Percentiles rank a stretch among this genome's conserved stretches.
Conservation (phyloP, 2,797 vertebrate species). For the Capromys pilorides region DNA sequence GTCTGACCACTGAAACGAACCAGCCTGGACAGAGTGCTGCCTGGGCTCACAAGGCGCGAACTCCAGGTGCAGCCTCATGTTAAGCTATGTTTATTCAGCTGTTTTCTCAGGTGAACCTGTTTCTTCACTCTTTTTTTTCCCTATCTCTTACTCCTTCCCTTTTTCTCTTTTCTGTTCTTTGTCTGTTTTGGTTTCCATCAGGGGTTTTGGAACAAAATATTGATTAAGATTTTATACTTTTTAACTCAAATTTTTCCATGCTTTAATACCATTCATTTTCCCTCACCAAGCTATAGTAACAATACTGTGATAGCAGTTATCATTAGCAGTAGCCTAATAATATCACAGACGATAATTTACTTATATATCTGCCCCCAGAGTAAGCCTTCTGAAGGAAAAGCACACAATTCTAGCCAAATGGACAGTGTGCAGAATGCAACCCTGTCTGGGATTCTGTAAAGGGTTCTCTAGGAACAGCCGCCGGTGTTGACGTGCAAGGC, state of each 20-base stretch:
- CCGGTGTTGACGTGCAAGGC: not conserved
- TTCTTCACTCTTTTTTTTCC: accelerated
- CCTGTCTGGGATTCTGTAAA: not conserved
- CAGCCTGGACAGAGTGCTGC: not conserved
- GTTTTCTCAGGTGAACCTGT: not conserved
- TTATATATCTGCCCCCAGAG: not conserved
- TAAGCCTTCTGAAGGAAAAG: not conserved
- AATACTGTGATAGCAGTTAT: not conserved
- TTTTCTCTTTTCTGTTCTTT: accelerated
- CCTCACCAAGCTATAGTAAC: not conserved
- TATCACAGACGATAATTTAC: not conserved
- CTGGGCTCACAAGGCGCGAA: not conserved
- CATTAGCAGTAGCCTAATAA: not conserved
- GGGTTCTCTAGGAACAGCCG: not conserved
- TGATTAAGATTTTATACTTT: not conserved
- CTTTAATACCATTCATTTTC: conserved; percentile 1
- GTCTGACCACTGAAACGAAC: not conserved
- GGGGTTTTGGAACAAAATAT: not conserved
- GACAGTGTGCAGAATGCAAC: not conserved
- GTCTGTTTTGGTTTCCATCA: not conserved
- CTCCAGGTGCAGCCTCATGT: not conserved
- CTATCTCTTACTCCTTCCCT: not conserved
- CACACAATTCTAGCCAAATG: not conserved
- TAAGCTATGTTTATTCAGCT: not conserved
- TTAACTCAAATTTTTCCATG: not conserved